phyloP scores from a whole-genome alignment of 92 coral and sea anemone genomes.

The Meandrina meandrites region DNA sequence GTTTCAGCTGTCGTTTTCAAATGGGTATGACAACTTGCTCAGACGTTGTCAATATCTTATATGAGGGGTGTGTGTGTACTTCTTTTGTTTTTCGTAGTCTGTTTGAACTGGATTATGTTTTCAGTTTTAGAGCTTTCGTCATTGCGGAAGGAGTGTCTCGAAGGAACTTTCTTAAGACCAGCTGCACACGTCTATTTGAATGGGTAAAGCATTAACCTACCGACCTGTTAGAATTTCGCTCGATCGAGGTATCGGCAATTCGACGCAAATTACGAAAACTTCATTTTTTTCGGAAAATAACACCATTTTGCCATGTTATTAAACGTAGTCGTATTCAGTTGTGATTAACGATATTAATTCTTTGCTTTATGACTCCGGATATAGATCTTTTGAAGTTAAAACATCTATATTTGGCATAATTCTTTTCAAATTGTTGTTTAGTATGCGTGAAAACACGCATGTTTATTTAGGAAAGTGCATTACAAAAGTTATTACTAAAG shows the following conservation, averaged over 20 bases:
- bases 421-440: background rate
- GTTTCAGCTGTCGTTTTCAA: slow-evolving; percentile 20
- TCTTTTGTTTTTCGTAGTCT: slow-evolving; percentile 2
- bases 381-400: background rate
- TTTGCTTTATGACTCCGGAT: background rate
- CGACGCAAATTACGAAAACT: background rate
- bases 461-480: slow-evolving; percentile 6
- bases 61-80: background rate
- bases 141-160: background rate
- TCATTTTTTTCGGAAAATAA: background rate
- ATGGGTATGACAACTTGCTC: slow-evolving; percentile 15
- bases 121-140: background rate
- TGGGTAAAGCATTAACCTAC: background rate
- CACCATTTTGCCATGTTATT: background rate
- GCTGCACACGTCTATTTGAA: background rate
- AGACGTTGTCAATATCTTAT: slow-evolving; percentile 8
- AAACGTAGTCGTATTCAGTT: background rate
- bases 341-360: background rate
- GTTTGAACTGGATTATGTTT: slow-evolving; percentile 10
- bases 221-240: background rate
- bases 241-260: background rate
- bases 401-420: background rate
- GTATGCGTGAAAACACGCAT: slow-evolving; percentile 14
- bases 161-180: background rate
- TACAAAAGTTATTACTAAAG: background rate